Evolutionary conservation across 2,888 invertebrate genomes (phyloP).

Genomic region (Cerastis rubricosa): DNA sequence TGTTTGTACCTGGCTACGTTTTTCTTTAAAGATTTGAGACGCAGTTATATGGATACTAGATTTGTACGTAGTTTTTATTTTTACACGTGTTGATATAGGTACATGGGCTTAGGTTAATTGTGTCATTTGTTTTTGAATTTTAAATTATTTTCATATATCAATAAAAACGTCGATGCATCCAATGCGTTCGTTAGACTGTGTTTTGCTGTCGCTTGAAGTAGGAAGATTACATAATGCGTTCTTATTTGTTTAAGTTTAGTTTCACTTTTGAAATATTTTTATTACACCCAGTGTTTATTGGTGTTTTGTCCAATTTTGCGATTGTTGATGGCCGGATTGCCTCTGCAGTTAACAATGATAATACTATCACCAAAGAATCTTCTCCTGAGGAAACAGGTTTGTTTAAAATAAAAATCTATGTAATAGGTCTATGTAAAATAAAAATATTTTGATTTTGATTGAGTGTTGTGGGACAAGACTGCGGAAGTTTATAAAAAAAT

Average conservation of each 20-base stretch:
- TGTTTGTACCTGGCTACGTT: not conserved
- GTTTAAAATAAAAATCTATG: no score
- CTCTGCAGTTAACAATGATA: conserved; percentile 8
- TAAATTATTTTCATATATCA: conserved; percentile 34
- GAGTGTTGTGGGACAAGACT: no score
- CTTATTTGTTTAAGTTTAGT: conserved; percentile 20
- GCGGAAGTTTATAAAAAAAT: no score
- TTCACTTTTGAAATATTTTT: conserved; percentile 31
- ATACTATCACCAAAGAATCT: conserved; percentile 1
- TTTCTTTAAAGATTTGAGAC: conserved; percentile 27
- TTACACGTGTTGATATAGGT: conserved; percentile 33
- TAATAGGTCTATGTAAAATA: no score
- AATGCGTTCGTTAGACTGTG: conserved; percentile 34
- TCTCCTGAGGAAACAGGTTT: conserved; percentile 35
- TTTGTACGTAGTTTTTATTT: conserved; percentile 5
- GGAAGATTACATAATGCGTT: conserved; percentile 46
- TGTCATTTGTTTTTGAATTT: conserved; percentile 46
- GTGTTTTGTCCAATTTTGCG: conserved; percentile 11
- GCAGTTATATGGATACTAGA: conserved; percentile 31
- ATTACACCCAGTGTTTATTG: conserved; percentile 18
- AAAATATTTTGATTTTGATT: no score
- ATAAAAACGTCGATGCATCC: conserved; percentile 44
- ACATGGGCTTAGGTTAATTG: not conserved
- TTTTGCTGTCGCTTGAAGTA: conserved; percentile 30
- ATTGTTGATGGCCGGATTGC: conserved; percentile 6